Base-by-base conservation (phyloP, 30 jellyfish, hydroid and myxozoan genomes). In the Hydractinia symbiolongicarpus region DNA sequence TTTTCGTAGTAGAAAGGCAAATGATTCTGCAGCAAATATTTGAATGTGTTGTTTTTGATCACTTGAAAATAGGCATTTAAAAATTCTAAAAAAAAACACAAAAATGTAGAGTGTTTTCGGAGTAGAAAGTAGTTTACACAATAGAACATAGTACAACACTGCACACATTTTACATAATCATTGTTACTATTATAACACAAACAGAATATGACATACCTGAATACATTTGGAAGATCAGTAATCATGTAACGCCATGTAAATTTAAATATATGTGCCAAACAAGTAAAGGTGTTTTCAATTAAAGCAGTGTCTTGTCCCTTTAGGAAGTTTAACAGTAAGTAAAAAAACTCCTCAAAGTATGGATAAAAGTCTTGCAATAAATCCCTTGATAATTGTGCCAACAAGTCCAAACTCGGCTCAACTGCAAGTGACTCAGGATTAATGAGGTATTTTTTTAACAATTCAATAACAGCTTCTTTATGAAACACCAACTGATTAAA, bases 1-100 rank as follows among this genome's bases (percentile, higher is more conserved):
- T 69, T 80, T 89, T 8, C 96, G 83, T 14, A 89, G 64, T n/a
- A 89, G 75, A 57, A 89, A 89, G 49, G 96, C 83, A 44, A 89
- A 78, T 13, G 95, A 77, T 62, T 89, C 96, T 11, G 96, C 95
- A 19, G 95, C 96, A 84, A 89, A 89, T 55, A 69, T 89, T 19
- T 73, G 78, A 14, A 89, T 73, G 61, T 89, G 94, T 54, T 79
- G 88, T 88, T 83, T 89, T 76, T 84, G 87, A 6, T 82, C 54
- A 21, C 68, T 53, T 54, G 67, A 7, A 8, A 89, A 86, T 67
- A 89, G 82, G n/a, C 56, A 20, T 86, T 84, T 83, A 73, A 82
- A 89, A 57, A 55, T 19, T 56, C 96, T 89, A 69, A 13, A 81
- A 81, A 60, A 19, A 44, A 76, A 30, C 44, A 17, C 52, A 50